Evolutionary conservation across 2,797 vertebrate species (phyloP).

Genomic region (Parauchenoglanis punctatus): DNA sequence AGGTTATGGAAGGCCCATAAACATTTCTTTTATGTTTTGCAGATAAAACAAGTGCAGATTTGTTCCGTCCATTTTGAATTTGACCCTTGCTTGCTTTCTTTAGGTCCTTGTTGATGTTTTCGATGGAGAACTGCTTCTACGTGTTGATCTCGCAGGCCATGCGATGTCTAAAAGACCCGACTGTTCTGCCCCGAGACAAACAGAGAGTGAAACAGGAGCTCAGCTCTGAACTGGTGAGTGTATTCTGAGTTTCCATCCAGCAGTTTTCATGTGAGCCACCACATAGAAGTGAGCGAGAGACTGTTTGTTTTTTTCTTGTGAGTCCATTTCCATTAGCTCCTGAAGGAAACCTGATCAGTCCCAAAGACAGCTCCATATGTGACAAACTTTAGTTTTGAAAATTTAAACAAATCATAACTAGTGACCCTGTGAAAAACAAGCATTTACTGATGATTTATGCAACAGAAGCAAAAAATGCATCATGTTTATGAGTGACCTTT

Average conservation of each 20-base stretch:
- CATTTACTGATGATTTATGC: not conserved
- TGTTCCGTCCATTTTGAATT: not conserved
- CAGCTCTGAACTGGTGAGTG: conserved; percentile 91
- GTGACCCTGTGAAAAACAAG: not conserved
- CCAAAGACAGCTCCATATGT: not conserved
- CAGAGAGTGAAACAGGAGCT: conserved; percentile 98
- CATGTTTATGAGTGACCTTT: not conserved
- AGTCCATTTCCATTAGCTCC: not conserved
- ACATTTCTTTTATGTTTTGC: not conserved
- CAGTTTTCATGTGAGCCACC: not conserved
- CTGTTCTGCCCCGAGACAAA: conserved; percentile 88
- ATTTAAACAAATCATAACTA: not conserved
- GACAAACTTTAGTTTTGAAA: not conserved
- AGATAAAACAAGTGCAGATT: not conserved
- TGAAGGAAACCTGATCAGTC: not conserved
- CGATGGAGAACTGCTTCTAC: conserved; percentile 98
- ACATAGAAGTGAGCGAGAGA: not conserved
- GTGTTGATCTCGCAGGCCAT: conserved; percentile 95
- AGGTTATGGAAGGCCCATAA: not conserved
- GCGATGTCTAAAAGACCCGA: conserved; percentile 88
- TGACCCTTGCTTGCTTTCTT: not conserved
- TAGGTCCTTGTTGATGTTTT: conserved; percentile 95
- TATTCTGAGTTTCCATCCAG: not conserved
- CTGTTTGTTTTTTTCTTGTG: not conserved
- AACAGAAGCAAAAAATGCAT: not conserved